Evolutionary conservation across 1,140 invertebrate genomes (phyloP), one percentile per base, ranked within the genome.

Genomic region (Vanessa atalanta): DNA sequence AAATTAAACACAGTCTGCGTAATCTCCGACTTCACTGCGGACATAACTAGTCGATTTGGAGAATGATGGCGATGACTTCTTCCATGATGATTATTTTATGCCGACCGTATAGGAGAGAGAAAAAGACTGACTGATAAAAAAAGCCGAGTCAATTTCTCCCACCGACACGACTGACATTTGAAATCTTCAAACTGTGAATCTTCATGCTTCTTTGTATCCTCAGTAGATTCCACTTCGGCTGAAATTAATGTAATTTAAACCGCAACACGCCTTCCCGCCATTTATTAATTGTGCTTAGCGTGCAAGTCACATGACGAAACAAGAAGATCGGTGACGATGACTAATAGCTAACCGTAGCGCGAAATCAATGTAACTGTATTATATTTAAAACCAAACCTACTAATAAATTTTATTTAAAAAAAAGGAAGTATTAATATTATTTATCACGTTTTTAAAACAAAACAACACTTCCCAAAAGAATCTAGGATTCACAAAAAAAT

Each of bases 51-150:
- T 26, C 66, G 68, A 70, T 47, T 43, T 37, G 64, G 31, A 13
- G 6, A 31, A 57, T 47, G 63, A 51, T 37, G 16, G 15, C 47
- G 65, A 47, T 61, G 61, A 67, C 60, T 73, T 37, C 63, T 72
- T 47, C 55, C 48, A 60, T 37, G 65, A 69, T 66, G 88, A 77
- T 75, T 83, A 78, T 75, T 82, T 60, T 68, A 84, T 89, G 88
- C 81, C 87, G 72, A 79, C 74, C 86, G 84, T 90, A 92, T 92
- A 92, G 90, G 90, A 92, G 90, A 92, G 90, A 92, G 90, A 92
- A 92, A 92, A 92, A 92, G 90, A 92, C 90, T 92, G 90, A 92
- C 90, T 92, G 79, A 83, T 87, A 80, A 51, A 13, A 81, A 86
- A 82, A 91, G 89, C 79, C 87, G 43, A 85, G 90, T 87, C 90